A percentile compares a stretch with the other conserved stretches of the same genome.
phyloP scores from a whole-genome alignment of 1,140 invertebrate genomes.

The Sesamia nonagrioides region DNA sequence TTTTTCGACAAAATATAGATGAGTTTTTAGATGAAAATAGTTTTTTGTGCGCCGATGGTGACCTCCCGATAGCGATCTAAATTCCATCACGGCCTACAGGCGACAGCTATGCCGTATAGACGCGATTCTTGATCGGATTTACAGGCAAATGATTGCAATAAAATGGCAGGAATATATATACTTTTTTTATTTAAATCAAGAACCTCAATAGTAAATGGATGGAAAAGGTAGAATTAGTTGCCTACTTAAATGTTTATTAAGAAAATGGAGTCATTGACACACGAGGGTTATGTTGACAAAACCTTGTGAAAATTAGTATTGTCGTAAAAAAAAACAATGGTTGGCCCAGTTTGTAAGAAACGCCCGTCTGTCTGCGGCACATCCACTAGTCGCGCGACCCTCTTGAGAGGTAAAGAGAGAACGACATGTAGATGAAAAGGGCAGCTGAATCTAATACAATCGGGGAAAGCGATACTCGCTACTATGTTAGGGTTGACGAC shows the following conservation, averaged over 20 bases:
- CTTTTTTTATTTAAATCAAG: not conserved
- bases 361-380: conserved; percentile 55
- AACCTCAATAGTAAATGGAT: not conserved
- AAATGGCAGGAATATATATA: not conserved
- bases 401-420: conserved; percentile 71
- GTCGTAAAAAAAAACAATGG: not conserved
- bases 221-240: not conserved
- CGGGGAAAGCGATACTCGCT: conserved; percentile 83
- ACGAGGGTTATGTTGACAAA: not conserved
- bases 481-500: conserved; percentile 72
- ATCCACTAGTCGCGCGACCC: conserved; percentile 70
- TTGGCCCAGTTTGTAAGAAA: conserved; percentile 23
- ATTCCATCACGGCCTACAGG: conserved; percentile 44
- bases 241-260: not conserved
- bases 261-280: too few relatives aligned
- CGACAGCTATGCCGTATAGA: conserved; percentile 25
- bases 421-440: conserved; percentile 86
- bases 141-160: not conserved
- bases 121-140: conserved; percentile 32
- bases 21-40: conserved; percentile 62
- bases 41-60: conserved; percentile 51
- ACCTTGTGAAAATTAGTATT: not conserved
- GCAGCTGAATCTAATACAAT: conserved; percentile 87
- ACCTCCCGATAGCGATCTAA: conserved; percentile 47
- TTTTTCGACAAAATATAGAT: conserved; percentile 75